These are phyloP conservation scores for Rhinogobio ventralis DNA, from an alignment of 2,797 vertebrate genomes.

Conservation along the genomic window DNA sequence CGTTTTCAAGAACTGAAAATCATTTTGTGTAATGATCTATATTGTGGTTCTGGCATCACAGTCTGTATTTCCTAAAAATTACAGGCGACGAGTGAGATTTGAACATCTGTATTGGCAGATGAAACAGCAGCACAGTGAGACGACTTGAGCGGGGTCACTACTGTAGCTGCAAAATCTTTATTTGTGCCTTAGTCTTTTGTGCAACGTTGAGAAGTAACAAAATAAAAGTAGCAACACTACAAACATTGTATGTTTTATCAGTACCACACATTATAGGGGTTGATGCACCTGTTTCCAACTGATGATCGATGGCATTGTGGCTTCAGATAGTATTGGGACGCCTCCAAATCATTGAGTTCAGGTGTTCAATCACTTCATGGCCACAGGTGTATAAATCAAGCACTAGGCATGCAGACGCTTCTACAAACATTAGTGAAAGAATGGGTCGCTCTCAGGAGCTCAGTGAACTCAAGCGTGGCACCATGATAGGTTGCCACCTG, in stretches of 20 bases:
- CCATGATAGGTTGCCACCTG: no score
- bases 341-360: no score
- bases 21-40: slow-evolving; percentile 57
- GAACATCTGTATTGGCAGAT: slow-evolving; percentile 36
- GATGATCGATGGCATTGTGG: no score
- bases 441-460: no score
- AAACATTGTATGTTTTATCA: not conserved
- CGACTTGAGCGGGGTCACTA: not conserved
- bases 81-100: not conserved
- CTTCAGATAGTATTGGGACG: no score
- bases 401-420: no score
- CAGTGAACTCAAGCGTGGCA: no score
- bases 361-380: no score
- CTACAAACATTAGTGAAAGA: no score
- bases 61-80: not conserved
- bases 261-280: no score
- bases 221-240: not conserved
- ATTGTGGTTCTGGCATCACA: slow-evolving; percentile 59
- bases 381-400: no score
- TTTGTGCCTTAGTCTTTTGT: not conserved
- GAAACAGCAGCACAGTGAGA: not conserved
- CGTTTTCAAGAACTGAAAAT: slow-evolving; percentile 54
- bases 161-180: not conserved
- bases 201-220: not conserved
- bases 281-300: no score